These are phyloP conservation scores for Eupithecia dodoneata DNA, from an alignment of 2,888 invertebrate species.

Conservation along the genomic window DNA sequence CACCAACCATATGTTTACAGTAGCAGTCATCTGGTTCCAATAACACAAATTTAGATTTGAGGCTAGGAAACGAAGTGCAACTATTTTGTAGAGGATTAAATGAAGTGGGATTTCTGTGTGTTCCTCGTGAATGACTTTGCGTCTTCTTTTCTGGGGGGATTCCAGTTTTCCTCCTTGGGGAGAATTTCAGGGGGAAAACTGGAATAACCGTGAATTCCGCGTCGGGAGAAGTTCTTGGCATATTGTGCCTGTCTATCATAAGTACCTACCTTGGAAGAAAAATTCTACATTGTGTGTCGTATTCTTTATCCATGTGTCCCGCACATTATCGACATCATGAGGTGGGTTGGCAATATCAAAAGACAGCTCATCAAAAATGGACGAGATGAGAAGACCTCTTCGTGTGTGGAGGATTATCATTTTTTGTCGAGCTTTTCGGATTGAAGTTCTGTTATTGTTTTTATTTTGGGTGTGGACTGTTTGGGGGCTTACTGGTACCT, in stretches of 20 bases:
- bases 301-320: constrained; percentile 52
- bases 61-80: too few species aligned
- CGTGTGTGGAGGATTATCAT: constrained; percentile 31
- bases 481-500: neutral
- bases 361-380: constrained; percentile 81
- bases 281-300: neutral
- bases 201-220: too few species aligned
- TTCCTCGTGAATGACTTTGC: neutral
- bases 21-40: too few species aligned
- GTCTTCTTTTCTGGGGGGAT: too few species aligned
- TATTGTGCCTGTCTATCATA: neutral
- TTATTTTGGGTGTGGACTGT: constrained; percentile 11
- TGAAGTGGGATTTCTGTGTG: neutral
- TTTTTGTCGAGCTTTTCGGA: constrained; percentile 31
- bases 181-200: too few species aligned
- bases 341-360: constrained; percentile 70
- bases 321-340: constrained; percentile 65
- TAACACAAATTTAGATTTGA: too few species aligned
- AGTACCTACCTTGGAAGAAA: neutral
- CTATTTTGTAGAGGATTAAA: neutral
- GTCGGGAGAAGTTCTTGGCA: neutral
- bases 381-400: constrained; percentile 61
- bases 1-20: too few species aligned
- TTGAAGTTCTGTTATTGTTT: constrained; percentile 23
- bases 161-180: too few species aligned